phyloP scores from a whole-genome alignment of 2,888 invertebrate species.

The Habroteleia sp. region DNA sequence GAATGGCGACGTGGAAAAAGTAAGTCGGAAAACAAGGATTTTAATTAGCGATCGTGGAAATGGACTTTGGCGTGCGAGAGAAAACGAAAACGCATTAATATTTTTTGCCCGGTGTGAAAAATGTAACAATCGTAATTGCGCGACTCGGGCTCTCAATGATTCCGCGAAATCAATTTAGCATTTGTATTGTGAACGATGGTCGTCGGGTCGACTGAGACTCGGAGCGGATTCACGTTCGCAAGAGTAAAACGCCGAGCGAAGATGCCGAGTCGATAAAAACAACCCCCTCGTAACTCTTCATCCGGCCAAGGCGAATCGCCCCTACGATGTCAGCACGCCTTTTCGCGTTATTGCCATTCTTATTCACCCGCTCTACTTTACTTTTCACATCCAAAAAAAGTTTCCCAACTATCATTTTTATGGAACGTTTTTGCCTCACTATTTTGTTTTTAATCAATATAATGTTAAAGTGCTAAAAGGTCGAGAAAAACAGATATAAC shows the following conservation, averaged over 20 bases:
- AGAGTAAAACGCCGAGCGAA: slow-evolving; percentile 9
- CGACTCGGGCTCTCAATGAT: slow-evolving; percentile 23
- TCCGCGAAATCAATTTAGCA: slow-evolving; percentile 58
- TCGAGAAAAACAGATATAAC: no score
- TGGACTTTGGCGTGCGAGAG: slow-evolving; percentile 15
- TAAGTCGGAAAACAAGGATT: slow-evolving; percentile 18
- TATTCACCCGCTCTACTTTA: slow-evolving; percentile 68
- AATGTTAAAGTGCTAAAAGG: no score
- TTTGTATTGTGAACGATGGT: slow-evolving; percentile 43
- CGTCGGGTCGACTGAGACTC: slow-evolving; percentile 29
- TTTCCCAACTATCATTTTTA: slow-evolving; percentile 13
- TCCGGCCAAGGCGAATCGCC: slow-evolving; percentile 35
- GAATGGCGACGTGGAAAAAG: slow-evolving; percentile 17
- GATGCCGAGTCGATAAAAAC: slow-evolving; percentile 68
- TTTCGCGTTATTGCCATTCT: slow-evolving; percentile 66
- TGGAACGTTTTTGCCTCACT: no score
- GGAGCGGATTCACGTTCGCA: slow-evolving; percentile 19
- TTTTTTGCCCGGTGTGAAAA: slow-evolving; percentile 39
- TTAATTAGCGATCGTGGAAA: slow-evolving; percentile 26
- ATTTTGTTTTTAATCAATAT: no score
- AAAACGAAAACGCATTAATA: slow-evolving; percentile 31
- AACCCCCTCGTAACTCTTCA: slow-evolving; percentile 78
- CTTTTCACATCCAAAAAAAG: slow-evolving; percentile 46
- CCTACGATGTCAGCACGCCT: slow-evolving; percentile 48
- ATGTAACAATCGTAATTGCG: slow-evolving; percentile 53